phyloP scores from a whole-genome alignment of 2,888 invertebrate species.

The Pyrrhosoma nymphula region DNA sequence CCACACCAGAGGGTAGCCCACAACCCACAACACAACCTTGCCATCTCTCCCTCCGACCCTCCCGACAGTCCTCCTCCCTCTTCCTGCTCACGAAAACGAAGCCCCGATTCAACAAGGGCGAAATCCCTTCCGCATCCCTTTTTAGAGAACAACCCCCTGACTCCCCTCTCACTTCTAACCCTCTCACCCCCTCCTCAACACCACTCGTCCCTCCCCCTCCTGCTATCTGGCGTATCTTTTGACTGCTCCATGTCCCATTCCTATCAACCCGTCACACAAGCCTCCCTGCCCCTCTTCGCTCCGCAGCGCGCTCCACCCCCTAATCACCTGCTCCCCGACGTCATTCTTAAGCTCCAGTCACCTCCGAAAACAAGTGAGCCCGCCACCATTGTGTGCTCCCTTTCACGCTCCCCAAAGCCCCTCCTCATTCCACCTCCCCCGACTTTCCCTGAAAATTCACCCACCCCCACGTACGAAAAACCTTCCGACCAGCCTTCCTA shows the following conservation, averaged over 20 bases:
- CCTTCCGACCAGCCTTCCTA: not conserved
- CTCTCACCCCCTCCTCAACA: not conserved
- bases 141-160: no score
- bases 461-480: not conserved
- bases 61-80: not conserved
- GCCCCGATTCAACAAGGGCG: conserved; percentile 20
- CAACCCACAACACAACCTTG: conserved; percentile 43
- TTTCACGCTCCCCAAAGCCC: not conserved
- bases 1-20: not conserved
- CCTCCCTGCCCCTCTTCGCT: not conserved
- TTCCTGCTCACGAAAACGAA: not conserved
- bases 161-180: not conserved
- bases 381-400: conserved; percentile 50
- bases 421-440: not conserved
- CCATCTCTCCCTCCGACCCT: not conserved
- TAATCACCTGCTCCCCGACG: conserved; percentile 52
- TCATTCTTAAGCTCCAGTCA: conserved; percentile 54
- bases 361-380: conserved; percentile 58
- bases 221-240: not conserved
- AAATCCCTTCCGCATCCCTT: not conserved
- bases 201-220: not conserved
- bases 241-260: conserved; percentile 25
- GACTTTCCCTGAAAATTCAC: not conserved
- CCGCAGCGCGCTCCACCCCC: not conserved
- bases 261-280: not conserved